Evolutionary conservation across 2,797 vertebrate species (phyloP).

Genomic region (Clarias platycephalus): DNA sequence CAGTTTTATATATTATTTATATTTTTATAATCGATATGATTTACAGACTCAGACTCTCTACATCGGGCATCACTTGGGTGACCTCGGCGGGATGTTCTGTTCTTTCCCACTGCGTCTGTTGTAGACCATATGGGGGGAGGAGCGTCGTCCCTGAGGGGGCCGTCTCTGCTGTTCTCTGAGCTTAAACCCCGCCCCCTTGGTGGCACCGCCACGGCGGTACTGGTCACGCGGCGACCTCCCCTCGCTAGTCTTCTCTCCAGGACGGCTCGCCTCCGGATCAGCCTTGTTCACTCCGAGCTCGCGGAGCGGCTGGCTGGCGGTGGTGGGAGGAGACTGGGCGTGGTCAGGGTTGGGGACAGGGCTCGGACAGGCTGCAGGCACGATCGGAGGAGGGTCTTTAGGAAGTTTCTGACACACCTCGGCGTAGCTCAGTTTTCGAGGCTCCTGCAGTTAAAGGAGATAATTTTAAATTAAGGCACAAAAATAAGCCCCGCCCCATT

Average conservation of each 20-base stretch:
- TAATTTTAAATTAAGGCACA: neutral
- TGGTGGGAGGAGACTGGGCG: constrained; percentile 42
- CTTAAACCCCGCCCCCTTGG: constrained; percentile 82
- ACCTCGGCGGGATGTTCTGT: constrained; percentile 91
- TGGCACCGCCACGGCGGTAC: constrained; percentile 73
- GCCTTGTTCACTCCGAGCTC: constrained; percentile 85
- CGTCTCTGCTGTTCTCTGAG: constrained; percentile 92
- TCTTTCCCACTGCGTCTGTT: constrained; percentile 86
- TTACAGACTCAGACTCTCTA: constrained; percentile 44
- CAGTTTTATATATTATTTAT: constrained; percentile 40
- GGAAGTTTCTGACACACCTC: constrained; percentile 95
- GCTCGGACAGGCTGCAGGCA: constrained; percentile 62
- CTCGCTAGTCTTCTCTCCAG: constrained; percentile 76
- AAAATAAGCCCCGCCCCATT: neutral
- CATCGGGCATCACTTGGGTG: constrained; percentile 83
- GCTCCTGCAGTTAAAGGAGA: constrained; percentile 73
- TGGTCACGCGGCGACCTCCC: constrained; percentile 78
- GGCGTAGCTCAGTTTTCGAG: constrained; percentile 92
- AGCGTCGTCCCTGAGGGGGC: constrained; percentile 80
- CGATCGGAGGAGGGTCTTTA: constrained; percentile 78
- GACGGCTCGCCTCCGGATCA: constrained; percentile 57
- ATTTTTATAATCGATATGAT: constrained; percentile 30
- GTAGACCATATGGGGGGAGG: constrained; percentile 86
- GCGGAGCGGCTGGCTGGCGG: constrained; percentile 78
- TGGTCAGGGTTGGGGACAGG: constrained; percentile 47